Base-by-base conservation (phyloP, 2,797 vertebrate species). In the Tapera naevia region DNA sequence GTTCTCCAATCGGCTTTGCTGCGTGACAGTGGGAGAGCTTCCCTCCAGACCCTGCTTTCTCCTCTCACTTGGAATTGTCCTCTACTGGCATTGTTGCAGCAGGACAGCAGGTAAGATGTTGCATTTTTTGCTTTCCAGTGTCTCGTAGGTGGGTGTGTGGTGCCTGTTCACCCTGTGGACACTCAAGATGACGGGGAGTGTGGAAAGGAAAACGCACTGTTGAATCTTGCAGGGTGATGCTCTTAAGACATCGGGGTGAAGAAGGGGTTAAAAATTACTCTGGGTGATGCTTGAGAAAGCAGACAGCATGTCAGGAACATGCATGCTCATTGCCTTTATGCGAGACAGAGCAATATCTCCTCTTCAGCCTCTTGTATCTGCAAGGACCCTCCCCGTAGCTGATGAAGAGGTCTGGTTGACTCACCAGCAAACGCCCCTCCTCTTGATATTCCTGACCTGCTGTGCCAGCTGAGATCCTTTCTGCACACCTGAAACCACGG, bases 1-100 rank as follows among this genome's bases (percentile, higher is more conserved):
- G 1, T 92, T 92, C 94, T 96, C 97, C 96, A 97, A 94, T 96
- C 69, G 61, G 88, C 89, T 95, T 93, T 90, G 84, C 89, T 95
- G 94, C 84, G 41, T 94, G 96, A 95, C 89, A 90, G 89, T 48
- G 80, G 94, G 91, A 96, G 94, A 96, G 76, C 93, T 96, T 75
- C 70, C 92, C 86, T 80, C 80, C 93, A 88, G 89, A 93, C 92
- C 86, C 82, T 94, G 94, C 83, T 87, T 80, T 69, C 90, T 91
- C 33, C 62, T 87, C 53, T 94, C 43, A 7, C 80, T 91, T 74
- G 89, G 94, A 93, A 78, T 58, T 95, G 83, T 93, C 91, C 65
- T 85, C 80, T 35, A 35, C 48, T 17, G 0, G 65, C 88, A 25
- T 28, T 81, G 58, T 57, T 92, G 65, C 88, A 54, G 74, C 76